Base-by-base conservation (phyloP, 2,797 vertebrate species). In the Tadarida brasiliensis region DNA sequence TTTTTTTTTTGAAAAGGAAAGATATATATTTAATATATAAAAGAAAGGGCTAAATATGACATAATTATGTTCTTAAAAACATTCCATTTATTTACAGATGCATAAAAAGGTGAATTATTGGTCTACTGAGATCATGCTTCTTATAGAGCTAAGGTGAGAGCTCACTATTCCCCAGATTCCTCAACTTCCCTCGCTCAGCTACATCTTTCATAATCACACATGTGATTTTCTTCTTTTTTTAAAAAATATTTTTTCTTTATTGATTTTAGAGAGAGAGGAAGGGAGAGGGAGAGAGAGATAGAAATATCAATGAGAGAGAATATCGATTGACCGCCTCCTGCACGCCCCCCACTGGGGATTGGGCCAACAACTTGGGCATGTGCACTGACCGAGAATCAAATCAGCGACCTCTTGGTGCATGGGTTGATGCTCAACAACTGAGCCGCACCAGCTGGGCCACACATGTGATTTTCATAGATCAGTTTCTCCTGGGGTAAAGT, bases 31-130 rank as follows among this genome's bases (percentile, higher is more conserved):
- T 98, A 98, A 98, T 98, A 98, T 98, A 98, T 98, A 98, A 98
- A 98, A 98, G 98, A 98, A 98, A 98, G 98, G 97, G 98, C 98
- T 98, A 98, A 97, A 98, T 98, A 97, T 98, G 98, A 98, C 98
- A 98, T 98, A 98, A 98, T 98, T 98, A 98, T 98, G 98, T 98
- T 98, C 98, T 98, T 98, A 98, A 98, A 99, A 99, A 98, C 98
- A 98, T 98, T 98, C 97, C 98, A 98, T 98, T 98, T 98, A 98
- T 99, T 98, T 99, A 98, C 98, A 98, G 96, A 91, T 98, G 96
- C 97, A 98, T 98, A 98, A 98, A 98, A 98, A 95, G 93, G 97
- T 92, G 97, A 98, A 98, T 98, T 98, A 98, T 98, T 98, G 97
- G 97, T 98, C 97, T 98, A 98, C 92, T 96, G 96, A 98, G 96